A percentile compares a stretch with the other conserved stretches of the same genome.
phyloP scores from a whole-genome alignment of 2,797 vertebrate genomes.

The Saguinus oedipus region DNA sequence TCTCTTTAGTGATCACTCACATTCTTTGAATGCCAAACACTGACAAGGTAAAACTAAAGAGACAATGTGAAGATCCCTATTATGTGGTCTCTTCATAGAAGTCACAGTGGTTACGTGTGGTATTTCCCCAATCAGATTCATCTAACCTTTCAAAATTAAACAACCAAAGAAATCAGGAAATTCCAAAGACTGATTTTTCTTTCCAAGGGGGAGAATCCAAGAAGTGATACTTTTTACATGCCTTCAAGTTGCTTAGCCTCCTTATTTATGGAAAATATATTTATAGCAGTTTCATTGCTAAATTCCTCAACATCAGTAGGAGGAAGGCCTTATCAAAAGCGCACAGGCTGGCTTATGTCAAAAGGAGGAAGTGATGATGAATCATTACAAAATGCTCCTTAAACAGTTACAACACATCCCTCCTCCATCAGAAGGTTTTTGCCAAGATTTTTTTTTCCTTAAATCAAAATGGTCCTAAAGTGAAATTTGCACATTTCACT shows the following conservation, averaged over 20 bases:
- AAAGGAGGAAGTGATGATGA: conserved; percentile 90
- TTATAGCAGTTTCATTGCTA: conserved; percentile 83
- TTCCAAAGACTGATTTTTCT: conserved; percentile 74
- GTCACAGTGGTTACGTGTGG: too few species aligned
- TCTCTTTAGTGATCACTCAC: neutral
- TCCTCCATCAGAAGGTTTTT: conserved; percentile 34
- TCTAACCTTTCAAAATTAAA: conserved; percentile 67
- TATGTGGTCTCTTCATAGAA: neutral
- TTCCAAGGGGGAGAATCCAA: conserved; percentile 72
- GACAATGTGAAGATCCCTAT: neutral
- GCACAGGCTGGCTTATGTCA: conserved; percentile 88
- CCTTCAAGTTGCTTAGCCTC: conserved; percentile 75
- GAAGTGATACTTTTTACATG: conserved; percentile 65
- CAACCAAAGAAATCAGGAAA: conserved; percentile 77
- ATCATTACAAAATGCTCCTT: conserved; percentile 80
- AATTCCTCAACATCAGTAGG: conserved; percentile 83
- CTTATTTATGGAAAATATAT: conserved; percentile 84
- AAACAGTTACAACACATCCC: conserved; percentile 74
- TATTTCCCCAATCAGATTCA: neutral
- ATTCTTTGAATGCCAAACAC: neutral
- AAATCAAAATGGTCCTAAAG: conserved; percentile 26
- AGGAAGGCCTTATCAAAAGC: conserved; percentile 87
- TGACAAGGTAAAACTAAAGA: neutral
- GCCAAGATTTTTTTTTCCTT: conserved; percentile 67
- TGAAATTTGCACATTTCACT: neutral